A percentile compares a stretch with the other conserved stretches of the same genome.
Evolutionary conservation across 64 coral and sea anemone species (phyloP).

Genomic region (Astreopora myriophthalma): DNA sequence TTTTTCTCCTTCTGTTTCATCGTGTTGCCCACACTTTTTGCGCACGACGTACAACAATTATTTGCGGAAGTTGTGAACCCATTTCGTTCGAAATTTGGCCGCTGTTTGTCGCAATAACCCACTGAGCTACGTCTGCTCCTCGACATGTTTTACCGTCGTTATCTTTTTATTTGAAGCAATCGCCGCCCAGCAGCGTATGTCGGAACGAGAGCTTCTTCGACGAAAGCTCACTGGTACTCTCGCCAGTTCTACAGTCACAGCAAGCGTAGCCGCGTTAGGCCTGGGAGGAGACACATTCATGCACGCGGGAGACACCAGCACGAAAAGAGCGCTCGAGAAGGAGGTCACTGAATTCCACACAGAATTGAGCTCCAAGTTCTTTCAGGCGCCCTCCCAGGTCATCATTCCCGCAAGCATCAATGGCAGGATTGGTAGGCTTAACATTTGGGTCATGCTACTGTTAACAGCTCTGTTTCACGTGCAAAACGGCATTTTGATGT

Average conservation of each 20-base stretch:
- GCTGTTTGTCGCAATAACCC: too few relatives aligned
- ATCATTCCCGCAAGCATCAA: constrained; percentile 54
- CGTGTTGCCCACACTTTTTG: too few relatives aligned
- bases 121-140: too few relatives aligned
- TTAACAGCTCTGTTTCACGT: too few relatives aligned
- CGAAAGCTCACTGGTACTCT: constrained; percentile 88
- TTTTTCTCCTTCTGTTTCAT: too few relatives aligned
- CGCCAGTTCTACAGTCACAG: constrained; percentile 80
- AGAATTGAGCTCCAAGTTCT: constrained; percentile 87
- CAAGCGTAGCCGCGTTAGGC: constrained; percentile 76
- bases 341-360: constrained; percentile 65
- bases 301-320: constrained; percentile 55
- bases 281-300: constrained; percentile 70
- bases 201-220: constrained; percentile 84
- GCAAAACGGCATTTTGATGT: too few relatives aligned
- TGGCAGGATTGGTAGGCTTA: constrained; percentile 47
- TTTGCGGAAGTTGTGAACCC: too few relatives aligned
- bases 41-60: too few relatives aligned
- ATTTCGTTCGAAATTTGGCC: too few relatives aligned
- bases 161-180: constrained; percentile 56
- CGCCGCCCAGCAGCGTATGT: constrained; percentile 98
- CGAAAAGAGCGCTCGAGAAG: constrained; percentile 37
- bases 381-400: constrained; percentile 53
- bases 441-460: background rate
- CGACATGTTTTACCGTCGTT: background rate